Percentiles rank a stretch among this genome's conserved stretches.
These are phyloP conservation scores for Tapirus terrestris DNA, from an alignment of 2,113 vertebrate genomes.

Conservation along the genomic window DNA sequence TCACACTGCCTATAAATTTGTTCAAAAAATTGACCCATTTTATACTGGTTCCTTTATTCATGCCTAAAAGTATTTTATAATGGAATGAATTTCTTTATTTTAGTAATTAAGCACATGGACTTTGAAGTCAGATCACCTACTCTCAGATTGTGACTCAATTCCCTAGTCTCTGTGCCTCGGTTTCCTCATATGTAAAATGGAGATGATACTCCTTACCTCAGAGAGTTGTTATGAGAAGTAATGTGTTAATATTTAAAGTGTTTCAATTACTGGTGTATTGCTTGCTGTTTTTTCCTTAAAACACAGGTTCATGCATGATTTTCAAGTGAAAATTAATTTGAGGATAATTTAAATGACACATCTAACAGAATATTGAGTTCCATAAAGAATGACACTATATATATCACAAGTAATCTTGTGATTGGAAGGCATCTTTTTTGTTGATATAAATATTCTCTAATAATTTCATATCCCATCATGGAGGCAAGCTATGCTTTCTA, in stretches of 20 bases:
- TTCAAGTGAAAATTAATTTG: background rate
- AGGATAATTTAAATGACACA: background rate
- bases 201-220: background rate
- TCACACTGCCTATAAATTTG: background rate
- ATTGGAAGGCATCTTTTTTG: background rate
- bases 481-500: background rate
- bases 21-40: constrained; percentile 1
- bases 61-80: background rate
- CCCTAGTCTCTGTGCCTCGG: background rate
- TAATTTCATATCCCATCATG: background rate
- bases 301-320: background rate
- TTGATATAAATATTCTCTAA: background rate
- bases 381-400: background rate
- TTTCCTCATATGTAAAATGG: background rate
- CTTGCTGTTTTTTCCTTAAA: constrained; percentile 34
- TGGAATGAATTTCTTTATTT: background rate
- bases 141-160: background rate
- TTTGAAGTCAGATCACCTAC: background rate
- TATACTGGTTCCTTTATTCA: constrained; percentile 12
- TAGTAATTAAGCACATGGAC: background rate
- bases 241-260: background rate
- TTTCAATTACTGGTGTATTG: background rate
- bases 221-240: background rate
- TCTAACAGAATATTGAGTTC: background rate
- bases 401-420: background rate